Percentiles rank a stretch among this genome's conserved stretches.
Evolutionary conservation across 1,140 invertebrate species (phyloP).

Genomic region (Belonocnema kinseyi): DNA sequence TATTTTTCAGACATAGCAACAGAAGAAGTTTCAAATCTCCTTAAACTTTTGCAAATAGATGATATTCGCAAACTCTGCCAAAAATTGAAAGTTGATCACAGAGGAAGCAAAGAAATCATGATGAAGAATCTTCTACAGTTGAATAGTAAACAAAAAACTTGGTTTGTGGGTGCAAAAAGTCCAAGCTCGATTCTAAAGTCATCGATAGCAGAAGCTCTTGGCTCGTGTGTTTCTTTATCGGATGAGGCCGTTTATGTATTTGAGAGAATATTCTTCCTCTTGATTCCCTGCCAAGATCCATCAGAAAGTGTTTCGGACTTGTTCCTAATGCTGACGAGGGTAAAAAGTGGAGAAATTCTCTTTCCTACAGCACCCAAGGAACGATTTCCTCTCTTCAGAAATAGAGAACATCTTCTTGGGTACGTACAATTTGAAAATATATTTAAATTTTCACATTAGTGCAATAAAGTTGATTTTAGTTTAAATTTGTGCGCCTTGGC

Average conservation of each 20-base stretch:
- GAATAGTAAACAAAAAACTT: conserved; percentile 45
- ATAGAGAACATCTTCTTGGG: conserved; percentile 55
- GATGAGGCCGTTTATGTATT: conserved; percentile 53
- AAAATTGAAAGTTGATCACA: conserved; percentile 51
- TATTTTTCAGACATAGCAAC: conserved; percentile 48
- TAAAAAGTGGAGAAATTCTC: conserved; percentile 52
- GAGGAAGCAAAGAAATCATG: conserved; percentile 51
- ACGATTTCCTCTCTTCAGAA: conserved; percentile 65
- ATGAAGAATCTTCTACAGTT: conserved; percentile 56
- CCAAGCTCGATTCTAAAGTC: conserved; percentile 52
- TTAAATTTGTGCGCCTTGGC: too few species aligned
- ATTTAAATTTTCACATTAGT: conserved; percentile 9
- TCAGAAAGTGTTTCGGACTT: conserved; percentile 53
- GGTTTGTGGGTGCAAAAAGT: conserved; percentile 55
- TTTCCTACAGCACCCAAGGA: conserved; percentile 53
- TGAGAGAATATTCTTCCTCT: conserved; percentile 62
- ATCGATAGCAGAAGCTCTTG: conserved; percentile 44
- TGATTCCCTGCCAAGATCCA: conserved; percentile 61
- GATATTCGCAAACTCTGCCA: conserved; percentile 58
- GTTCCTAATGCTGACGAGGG: conserved; percentile 53
- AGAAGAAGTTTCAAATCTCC: conserved; percentile 43
- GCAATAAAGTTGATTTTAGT: background rate
- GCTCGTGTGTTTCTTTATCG: conserved; percentile 56
- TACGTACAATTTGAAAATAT: conserved; percentile 43
- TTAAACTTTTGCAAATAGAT: conserved; percentile 57